Conservation (phyloP, 2,888 invertebrate genomes). For the Sturmia bella region DNA sequence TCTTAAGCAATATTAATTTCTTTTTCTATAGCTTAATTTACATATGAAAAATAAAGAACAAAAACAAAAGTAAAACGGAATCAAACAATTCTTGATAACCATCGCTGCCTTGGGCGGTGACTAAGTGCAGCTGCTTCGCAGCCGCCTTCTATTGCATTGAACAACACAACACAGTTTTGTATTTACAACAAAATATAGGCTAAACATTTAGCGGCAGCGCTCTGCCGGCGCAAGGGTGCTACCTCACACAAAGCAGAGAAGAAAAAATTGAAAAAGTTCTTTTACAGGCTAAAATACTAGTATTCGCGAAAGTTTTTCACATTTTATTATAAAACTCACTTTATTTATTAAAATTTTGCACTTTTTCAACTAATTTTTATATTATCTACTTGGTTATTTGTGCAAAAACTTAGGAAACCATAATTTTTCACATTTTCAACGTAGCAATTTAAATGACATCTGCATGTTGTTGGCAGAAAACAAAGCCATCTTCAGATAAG, state of each 20-base stretch:
- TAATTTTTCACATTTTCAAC: slow-evolving; percentile 67
- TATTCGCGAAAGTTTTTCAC: background rate
- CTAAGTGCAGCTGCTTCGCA: slow-evolving; percentile 66
- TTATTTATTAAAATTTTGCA: slow-evolving; percentile 27
- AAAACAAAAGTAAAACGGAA: slow-evolving; percentile 68
- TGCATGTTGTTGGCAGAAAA: slow-evolving; percentile 8
- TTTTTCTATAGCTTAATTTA: background rate
- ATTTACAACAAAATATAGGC: slow-evolving; percentile 52
- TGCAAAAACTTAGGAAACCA: slow-evolving; percentile 63
- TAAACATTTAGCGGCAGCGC: slow-evolving; percentile 36
- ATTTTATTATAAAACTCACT: slow-evolving; percentile 42
- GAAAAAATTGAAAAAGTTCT: slow-evolving; percentile 2
- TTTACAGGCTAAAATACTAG: background rate
- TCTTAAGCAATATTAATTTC: background rate
- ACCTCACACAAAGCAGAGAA: slow-evolving; percentile 25
- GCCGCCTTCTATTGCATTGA: slow-evolving; percentile 7
- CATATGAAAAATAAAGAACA: slow-evolving; percentile 23
- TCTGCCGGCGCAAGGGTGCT: slow-evolving; percentile 61
- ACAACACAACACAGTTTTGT: slow-evolving; percentile 11
- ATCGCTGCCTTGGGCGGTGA: slow-evolving; percentile 75
- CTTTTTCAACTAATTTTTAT: slow-evolving; percentile 25
- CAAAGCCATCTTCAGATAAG: slow-evolving; percentile 14
- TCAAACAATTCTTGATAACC: slow-evolving; percentile 72
- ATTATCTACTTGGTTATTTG: slow-evolving; percentile 53
- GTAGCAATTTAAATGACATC: slow-evolving; percentile 55